Percentiles rank a stretch among this genome's conserved stretches.
These are phyloP conservation scores for Momotus momota DNA, from an alignment of 2,797 vertebrate genomes.

Conservation along the genomic window DNA sequence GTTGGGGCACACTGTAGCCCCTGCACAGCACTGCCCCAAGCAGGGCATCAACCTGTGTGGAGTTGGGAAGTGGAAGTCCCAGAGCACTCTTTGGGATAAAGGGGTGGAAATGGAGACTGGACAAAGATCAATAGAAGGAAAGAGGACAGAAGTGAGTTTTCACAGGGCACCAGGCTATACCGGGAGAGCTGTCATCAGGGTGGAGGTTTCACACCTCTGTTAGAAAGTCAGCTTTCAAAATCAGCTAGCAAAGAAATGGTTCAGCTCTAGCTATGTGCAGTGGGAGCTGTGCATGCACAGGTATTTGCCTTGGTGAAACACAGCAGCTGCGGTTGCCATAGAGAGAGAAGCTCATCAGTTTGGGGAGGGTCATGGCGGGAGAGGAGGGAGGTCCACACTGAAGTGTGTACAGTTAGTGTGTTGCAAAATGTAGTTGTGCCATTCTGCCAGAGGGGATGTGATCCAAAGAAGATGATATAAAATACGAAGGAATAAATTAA, in stretches of 20 bases:
- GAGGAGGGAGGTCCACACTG: not conserved
- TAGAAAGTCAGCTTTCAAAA: not conserved
- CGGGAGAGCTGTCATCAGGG: fast-evolving
- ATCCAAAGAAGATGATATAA: not conserved
- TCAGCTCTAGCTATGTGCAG: not conserved
- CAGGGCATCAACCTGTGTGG: fast-evolving
- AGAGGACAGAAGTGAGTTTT: not conserved
- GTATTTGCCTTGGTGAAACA: not conserved
- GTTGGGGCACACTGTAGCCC: fast-evolving
- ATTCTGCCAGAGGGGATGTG: not conserved
- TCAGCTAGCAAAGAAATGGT: not conserved
- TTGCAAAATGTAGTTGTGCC: not conserved
- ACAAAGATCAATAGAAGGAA: not conserved
- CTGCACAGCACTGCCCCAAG: not conserved
- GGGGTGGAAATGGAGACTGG: not conserved
- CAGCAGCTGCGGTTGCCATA: not conserved
- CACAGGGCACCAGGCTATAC: not conserved
- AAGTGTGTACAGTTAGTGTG: not conserved
- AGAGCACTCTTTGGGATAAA: not conserved
- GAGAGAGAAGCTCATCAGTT: not conserved
- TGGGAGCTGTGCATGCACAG: not conserved
- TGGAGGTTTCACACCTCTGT: not conserved
- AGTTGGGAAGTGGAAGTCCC: not conserved
- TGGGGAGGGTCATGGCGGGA: not conserved
- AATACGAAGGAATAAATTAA: not conserved